phyloP scores from a whole-genome alignment of 35 echinoderm and acorn worm genomes.

The Nesometra sesokonis region DNA sequence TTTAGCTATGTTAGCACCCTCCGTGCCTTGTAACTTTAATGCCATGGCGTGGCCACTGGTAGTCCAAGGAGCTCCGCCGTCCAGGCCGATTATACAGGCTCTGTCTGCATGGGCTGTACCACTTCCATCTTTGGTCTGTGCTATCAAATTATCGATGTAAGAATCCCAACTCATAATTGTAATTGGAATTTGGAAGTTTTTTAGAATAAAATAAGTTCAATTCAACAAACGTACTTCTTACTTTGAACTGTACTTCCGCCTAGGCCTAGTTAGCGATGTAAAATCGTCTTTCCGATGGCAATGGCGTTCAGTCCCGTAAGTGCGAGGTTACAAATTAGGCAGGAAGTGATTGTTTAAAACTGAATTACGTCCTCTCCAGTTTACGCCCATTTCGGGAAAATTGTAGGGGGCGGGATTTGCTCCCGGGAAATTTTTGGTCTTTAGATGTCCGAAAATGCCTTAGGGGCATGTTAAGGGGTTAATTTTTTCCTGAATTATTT shows the following conservation, averaged over 20 bases:
- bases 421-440: no score
- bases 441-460: no score
- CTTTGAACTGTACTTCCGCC: background rate
- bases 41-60: constrained; percentile 30
- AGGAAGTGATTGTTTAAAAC: background rate
- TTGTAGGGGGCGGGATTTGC: no score
- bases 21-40: background rate
- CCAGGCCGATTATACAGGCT: constrained; percentile 55
- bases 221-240: background rate
- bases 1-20: constrained; percentile 27
- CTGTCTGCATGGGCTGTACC: constrained; percentile 41
- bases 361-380: background rate
- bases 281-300: background rate
- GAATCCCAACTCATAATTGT: constrained; percentile 35
- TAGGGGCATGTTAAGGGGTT: no score
- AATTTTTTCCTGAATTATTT: no score
- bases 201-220: background rate
- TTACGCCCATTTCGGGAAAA: no score
- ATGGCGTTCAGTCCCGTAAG: background rate
- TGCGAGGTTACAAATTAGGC: no score
- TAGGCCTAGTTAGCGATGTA: background rate
- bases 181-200: background rate
- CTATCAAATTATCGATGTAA: constrained; percentile 51
- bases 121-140: constrained; percentile 38
- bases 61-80: constrained; percentile 44